Percentiles rank a stretch among this genome's conserved stretches.
Conservation (phyloP, 1,140 invertebrate species). For the Notospermus geniculatus region DNA sequence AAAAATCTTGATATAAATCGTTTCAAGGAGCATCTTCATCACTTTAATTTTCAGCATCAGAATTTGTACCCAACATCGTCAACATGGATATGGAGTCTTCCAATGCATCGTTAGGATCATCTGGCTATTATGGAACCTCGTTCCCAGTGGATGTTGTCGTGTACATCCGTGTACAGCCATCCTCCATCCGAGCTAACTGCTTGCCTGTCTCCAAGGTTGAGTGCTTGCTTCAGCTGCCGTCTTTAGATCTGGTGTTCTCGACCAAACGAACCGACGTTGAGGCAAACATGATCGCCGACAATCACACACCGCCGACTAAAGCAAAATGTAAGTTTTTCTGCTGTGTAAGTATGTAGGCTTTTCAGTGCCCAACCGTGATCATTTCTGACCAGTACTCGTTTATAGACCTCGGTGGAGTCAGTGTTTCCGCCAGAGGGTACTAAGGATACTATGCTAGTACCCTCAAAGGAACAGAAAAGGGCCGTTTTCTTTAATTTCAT, state of each 20-base stretch:
- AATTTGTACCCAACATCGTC: conserved; percentile 34
- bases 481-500: too few species aligned
- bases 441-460: too few species aligned
- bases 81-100: conserved; percentile 45
- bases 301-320: conserved; percentile 42
- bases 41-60: conserved; percentile 11
- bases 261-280: conserved; percentile 55
- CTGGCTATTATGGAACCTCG: conserved; percentile 66
- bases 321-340: conserved; percentile 35
- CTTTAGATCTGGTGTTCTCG: conserved; percentile 70
- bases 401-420: too few species aligned
- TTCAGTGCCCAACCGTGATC: too few species aligned
- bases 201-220: conserved; percentile 92
- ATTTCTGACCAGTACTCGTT: too few species aligned
- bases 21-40: too few species aligned
- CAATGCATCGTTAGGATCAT: conserved; percentile 36
- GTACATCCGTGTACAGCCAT: conserved; percentile 96
- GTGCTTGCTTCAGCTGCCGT: conserved; percentile 93
- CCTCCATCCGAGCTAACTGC: conserved; percentile 84
- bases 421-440: too few species aligned
- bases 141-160: conserved; percentile 99
- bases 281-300: conserved; percentile 25
- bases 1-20: too few species aligned
- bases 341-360: too few species aligned
- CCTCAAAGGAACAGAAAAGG: too few species aligned